These are phyloP conservation scores for Calidris pugnax DNA, from an alignment of 2,113 vertebrate genomes.

Conservation along the genomic window DNA sequence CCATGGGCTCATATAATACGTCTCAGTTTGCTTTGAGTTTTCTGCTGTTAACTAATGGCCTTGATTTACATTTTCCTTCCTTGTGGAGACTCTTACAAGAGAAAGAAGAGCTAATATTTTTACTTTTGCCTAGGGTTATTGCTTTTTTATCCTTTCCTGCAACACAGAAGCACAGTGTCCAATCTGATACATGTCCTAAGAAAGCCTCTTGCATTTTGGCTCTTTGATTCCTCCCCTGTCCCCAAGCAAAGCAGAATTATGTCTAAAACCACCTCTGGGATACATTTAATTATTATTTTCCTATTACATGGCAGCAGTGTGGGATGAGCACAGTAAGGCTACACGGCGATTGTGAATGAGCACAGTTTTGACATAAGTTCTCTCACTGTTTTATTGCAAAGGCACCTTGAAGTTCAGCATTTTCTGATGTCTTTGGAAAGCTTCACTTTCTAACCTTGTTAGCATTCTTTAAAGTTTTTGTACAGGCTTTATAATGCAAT, in stretches of 20 bases:
- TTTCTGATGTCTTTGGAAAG: not conserved
- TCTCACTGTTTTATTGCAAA: not conserved
- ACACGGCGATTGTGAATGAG: not conserved
- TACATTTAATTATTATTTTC: slow-evolving; percentile 14
- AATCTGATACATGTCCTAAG: not conserved
- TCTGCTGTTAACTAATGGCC: not conserved
- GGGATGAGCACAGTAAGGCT: not conserved
- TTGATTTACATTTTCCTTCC: not conserved
- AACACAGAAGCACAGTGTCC: not conserved
- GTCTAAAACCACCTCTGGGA: not conserved
- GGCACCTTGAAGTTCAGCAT: not conserved
- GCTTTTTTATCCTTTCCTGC: not conserved
- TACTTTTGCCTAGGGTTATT: not conserved
- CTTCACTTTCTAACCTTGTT: not conserved
- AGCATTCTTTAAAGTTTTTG: not conserved
- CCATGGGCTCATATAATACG: not conserved
- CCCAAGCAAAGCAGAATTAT: not conserved
- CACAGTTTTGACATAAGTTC: not conserved
- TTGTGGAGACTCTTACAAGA: not conserved
- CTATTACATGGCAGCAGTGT: not conserved
- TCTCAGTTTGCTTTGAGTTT: not conserved
- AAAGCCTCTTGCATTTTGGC: not conserved
- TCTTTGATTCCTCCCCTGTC: not conserved
- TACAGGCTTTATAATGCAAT: not conserved
- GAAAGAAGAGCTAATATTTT: not conserved